phyloP scores from a whole-genome alignment of 2,113 vertebrate species.

The Mobula hypostoma region DNA sequence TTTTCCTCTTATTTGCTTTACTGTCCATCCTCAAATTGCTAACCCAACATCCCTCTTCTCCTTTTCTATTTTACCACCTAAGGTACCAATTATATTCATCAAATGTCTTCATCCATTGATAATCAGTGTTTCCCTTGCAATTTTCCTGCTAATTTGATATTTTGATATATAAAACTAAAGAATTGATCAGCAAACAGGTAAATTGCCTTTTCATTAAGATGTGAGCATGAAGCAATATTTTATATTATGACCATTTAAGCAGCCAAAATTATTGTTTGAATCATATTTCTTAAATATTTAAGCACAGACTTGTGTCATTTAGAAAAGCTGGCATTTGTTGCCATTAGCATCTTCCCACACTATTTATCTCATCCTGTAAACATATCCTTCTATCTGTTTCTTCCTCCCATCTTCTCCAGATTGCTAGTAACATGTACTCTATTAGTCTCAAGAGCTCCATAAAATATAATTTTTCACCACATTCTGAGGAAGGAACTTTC shows the following conservation, averaged over 20 bases:
- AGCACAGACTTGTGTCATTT: background rate
- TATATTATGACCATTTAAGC: background rate
- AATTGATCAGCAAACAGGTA: background rate
- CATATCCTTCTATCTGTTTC: background rate
- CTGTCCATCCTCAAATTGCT: background rate
- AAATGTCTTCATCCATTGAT: background rate
- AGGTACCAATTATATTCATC: background rate
- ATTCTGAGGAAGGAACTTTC: background rate
- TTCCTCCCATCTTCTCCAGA: no score
- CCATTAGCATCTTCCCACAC: background rate
- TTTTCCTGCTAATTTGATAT: background rate
- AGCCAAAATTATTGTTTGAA: background rate
- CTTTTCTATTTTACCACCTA: background rate
- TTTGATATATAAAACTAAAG: background rate
- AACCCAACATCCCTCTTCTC: background rate
- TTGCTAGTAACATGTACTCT: background rate
- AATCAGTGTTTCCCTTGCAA: background rate
- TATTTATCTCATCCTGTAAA: background rate
- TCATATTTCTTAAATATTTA: background rate
- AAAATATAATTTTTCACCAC: background rate
- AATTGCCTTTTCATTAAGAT: background rate
- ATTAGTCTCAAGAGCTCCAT: background rate
- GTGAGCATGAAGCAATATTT: background rate
- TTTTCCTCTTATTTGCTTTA: background rate
- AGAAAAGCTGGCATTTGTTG: background rate